phyloP scores from a whole-genome alignment of 2,888 invertebrate species.

The Melinaea marsaeus region DNA sequence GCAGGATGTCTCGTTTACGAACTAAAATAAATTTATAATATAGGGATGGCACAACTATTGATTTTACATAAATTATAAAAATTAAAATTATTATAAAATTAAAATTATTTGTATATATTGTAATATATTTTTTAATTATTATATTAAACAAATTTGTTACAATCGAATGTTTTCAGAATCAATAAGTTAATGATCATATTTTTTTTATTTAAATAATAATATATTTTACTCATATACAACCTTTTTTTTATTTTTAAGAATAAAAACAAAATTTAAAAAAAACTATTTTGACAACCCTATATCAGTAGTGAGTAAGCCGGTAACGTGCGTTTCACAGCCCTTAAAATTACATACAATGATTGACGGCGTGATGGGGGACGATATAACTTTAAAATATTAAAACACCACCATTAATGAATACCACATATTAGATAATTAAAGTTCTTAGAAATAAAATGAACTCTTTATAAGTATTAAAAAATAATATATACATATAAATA shows the following conservation, averaged over 20 bases:
- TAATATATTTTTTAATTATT: not conserved
- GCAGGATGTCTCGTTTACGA: conserved; percentile 4
- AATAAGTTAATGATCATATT: too few relatives aligned
- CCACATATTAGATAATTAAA: not conserved
- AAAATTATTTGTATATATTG: not conserved
- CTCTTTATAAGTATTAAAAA: not conserved
- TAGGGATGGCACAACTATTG: not conserved
- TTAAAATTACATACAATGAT: conserved; percentile 56
- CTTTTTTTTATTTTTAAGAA: too few relatives aligned
- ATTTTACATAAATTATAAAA: not conserved
- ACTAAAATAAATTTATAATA: not conserved
- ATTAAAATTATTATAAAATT: not conserved
- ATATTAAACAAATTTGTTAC: not conserved
- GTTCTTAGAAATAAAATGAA: not conserved
- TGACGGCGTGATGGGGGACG: conserved; percentile 52
- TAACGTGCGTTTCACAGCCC: conserved; percentile 48
- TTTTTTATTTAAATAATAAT: too few relatives aligned
- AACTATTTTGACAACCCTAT: conserved; percentile 3
- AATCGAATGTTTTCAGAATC: too few relatives aligned
- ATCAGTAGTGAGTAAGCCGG: conserved; percentile 16
- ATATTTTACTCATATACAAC: too few relatives aligned
- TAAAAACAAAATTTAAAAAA: too few relatives aligned
- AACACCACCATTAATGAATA: conserved; percentile 24
- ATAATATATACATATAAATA: too few relatives aligned
- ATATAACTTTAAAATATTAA: conserved; percentile 55